Evolutionary conservation across 2,113 vertebrate species (phyloP), one percentile per base, ranked within the genome.

Genomic region (Alethe diademata): DNA sequence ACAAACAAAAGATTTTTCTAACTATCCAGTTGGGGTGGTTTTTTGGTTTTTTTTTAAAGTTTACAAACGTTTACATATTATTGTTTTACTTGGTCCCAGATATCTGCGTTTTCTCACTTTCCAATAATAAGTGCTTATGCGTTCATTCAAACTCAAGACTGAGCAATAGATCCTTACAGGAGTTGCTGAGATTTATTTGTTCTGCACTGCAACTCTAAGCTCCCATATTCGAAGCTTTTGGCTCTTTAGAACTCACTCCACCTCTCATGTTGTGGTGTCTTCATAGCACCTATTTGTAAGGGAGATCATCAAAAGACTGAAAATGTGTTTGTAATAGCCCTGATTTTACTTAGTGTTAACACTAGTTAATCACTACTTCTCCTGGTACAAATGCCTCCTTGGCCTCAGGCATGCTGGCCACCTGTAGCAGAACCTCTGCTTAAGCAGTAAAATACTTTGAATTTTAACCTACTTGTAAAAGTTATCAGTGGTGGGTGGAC

Each of bases 161-260:
- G 38, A 53, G 33, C 25, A 78, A 26, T 5, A 75, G 50, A n/a
- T 42, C 19, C 15, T 54, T n/a, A 51, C 5, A 61, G 40, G 19
- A 53, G 18, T 6, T 72, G 2, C 19, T 58, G 48, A 87, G 16
- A 43, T 31, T 28, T 43, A 15, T 65, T 61, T 79, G 8, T 36
- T 73, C 53, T 72, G n/a, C 2, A 1, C 19, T 16, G 2, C 0
- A 1, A 11, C 16, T 48, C 5, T 19, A 66, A 81, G 7, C 2
- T 50, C 33, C 6, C 1, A 1, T 24, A 70, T 76, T 80, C 23
- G 26, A 91, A 65, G 3, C 17, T 48, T 67, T 35, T 19, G 19
- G 19, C 20, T 29, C 18, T 33, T 65, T 65, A 60, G 28, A 36
- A 9, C 6, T 81, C 26, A 8, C 12, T 36, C 14, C 36, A 60